A percentile compares a stretch with the other conserved stretches of the same genome.
Conservation (phyloP, 2,888 invertebrate species). For the Macrosiphum euphorbiae region DNA sequence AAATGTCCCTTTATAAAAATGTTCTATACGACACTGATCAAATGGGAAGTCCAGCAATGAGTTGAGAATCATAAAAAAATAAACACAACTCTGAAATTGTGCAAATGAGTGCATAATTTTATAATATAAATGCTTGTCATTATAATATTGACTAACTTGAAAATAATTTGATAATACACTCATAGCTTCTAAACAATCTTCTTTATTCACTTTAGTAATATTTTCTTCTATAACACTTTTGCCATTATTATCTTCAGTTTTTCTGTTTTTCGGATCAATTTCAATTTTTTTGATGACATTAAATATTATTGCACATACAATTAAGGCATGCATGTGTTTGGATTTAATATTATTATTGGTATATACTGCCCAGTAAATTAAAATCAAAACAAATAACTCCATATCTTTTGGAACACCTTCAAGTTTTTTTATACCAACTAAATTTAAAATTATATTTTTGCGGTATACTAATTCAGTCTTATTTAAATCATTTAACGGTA, state of each 20-base stretch:
- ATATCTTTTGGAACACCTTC: slow-evolving; percentile 74
- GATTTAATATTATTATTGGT: slow-evolving; percentile 70
- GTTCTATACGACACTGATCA: slow-evolving; percentile 74
- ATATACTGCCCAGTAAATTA: slow-evolving; percentile 75
- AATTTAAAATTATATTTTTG: slow-evolving; percentile 66
- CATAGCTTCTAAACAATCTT: slow-evolving; percentile 39
- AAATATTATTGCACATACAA: slow-evolving; percentile 75
- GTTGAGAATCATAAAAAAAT: slow-evolving; percentile 77
- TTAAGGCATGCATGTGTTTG: slow-evolving; percentile 72
- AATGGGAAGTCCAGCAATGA: slow-evolving; percentile 76
- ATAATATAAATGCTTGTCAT: slow-evolving; percentile 23
- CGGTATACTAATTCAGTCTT: slow-evolving; percentile 44
- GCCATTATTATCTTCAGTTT: not conserved
- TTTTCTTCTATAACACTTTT: slow-evolving; percentile 37
- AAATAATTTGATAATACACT: slow-evolving; percentile 17
- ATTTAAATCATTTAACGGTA: slow-evolving; percentile 48
- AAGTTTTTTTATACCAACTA: slow-evolving; percentile 68
- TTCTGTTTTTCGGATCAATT: not conserved
- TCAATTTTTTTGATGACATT: slow-evolving; percentile 73
- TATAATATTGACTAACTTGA: not conserved
- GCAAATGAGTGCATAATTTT: slow-evolving; percentile 77
- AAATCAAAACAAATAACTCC: slow-evolving; percentile 74
- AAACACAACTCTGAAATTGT: slow-evolving; percentile 78
- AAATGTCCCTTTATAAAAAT: slow-evolving; percentile 82
- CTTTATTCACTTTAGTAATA: slow-evolving; percentile 37